These are phyloP conservation scores for Rhinichthys klamathensis DNA, from an alignment of 2,113 vertebrate species.

Conservation along the genomic window DNA sequence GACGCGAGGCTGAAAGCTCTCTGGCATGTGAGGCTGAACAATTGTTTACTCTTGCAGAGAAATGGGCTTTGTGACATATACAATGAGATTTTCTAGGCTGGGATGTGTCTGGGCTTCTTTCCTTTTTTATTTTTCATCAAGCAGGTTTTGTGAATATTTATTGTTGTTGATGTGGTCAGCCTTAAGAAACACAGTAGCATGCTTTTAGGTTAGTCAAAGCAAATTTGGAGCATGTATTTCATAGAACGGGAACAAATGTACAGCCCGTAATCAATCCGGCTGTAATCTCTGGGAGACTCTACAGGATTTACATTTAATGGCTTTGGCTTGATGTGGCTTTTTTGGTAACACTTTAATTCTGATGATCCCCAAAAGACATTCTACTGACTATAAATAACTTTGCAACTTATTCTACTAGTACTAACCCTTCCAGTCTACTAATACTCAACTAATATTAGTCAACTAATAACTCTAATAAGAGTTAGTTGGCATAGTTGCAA, in stretches of 20 bases:
- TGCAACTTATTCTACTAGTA: no score
- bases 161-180: not conserved
- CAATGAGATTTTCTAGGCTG: not conserved
- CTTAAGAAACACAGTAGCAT: no score
- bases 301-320: not conserved
- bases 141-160: not conserved
- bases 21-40: constrained; percentile 29
- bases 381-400: no score
- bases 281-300: not conserved
- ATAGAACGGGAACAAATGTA: not conserved
- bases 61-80: not conserved
- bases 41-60: constrained; percentile 41
- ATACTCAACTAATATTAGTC: no score
- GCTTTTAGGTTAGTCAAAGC: no score
- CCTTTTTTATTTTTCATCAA: not conserved
- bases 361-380: no score
- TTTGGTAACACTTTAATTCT: not conserved
- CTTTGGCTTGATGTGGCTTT: not conserved
- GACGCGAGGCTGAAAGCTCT: constrained; percentile 57
- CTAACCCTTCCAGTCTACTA: no score
- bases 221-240: not conserved
- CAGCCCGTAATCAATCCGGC: not conserved
- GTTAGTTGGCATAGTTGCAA: no score
- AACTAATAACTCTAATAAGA: no score
- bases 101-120: not conserved